phyloP scores from a whole-genome alignment of 2,797 vertebrate species.

The Tadarida brasiliensis region DNA sequence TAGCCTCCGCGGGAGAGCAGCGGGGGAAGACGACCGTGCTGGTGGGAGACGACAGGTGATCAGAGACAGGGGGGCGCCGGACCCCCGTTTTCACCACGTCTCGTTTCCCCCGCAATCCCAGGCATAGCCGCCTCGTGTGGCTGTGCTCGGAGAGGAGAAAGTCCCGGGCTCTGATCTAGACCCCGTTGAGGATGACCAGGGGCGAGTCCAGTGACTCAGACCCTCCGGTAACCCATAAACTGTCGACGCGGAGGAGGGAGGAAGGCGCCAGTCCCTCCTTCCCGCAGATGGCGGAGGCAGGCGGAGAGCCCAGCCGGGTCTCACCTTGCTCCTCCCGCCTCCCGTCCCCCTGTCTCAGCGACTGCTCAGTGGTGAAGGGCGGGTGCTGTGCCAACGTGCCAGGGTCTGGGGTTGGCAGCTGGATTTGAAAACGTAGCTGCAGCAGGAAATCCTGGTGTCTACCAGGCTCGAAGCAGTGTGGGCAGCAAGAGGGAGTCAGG shows the following conservation, averaged over 20 bases:
- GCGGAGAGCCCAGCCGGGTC: fast-evolving
- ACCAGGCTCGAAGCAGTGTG: fast-evolving
- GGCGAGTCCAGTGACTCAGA: background rate
- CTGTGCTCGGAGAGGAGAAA: background rate
- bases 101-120: too few species aligned
- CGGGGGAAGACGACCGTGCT: fast-evolving
- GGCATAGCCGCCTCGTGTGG: fast-evolving
- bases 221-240: fast-evolving
- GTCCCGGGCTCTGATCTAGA: background rate
- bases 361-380: background rate
- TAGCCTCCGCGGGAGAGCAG: fast-evolving
- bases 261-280: fast-evolving
- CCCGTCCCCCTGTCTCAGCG: fast-evolving
- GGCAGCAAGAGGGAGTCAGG: background rate
- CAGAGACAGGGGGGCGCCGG: background rate
- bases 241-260: background rate
- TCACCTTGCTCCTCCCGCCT: fast-evolving
- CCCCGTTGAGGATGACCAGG: background rate
- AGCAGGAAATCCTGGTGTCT: background rate
- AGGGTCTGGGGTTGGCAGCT: background rate
- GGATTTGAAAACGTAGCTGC: background rate
- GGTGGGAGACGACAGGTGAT: fast-evolving
- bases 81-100: background rate
- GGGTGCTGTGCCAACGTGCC: background rate
- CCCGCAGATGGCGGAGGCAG: too few species aligned